These are phyloP conservation scores for Sisyra nigra DNA, from an alignment of 2,888 invertebrate species.

Conservation along the genomic window DNA sequence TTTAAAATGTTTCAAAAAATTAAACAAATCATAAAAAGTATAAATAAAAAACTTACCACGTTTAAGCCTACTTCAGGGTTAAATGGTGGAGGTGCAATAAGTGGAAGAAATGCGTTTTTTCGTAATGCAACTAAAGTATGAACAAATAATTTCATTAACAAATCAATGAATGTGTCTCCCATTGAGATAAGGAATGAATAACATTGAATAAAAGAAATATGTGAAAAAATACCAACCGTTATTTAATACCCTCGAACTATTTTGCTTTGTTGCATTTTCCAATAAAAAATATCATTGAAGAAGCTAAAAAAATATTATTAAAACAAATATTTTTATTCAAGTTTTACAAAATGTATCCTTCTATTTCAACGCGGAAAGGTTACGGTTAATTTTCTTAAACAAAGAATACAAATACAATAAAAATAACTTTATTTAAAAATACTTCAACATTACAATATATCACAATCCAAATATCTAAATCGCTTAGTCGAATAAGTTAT, in stretches of 20 bases:
- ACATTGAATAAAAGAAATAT: background rate
- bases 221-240: background rate
- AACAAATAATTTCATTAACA: background rate
- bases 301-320: no score
- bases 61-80: conserved; percentile 2
- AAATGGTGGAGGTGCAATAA: background rate
- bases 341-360: no score
- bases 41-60: background rate
- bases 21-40: background rate
- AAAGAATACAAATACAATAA: background rate
- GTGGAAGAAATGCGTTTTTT: background rate
- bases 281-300: no score
- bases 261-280: background rate
- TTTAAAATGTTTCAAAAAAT: conserved; percentile 9
- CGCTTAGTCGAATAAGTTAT: background rate
- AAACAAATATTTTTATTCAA: no score
- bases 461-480: background rate
- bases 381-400: background rate
- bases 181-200: background rate
- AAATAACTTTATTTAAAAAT: background rate
- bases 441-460: background rate
- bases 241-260: background rate
- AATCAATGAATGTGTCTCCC: background rate
- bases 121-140: background rate
- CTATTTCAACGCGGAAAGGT: no score